Evolutionary conservation across 1,140 invertebrate species (phyloP).

Genomic region (Pseudomyrmex concolor): DNA sequence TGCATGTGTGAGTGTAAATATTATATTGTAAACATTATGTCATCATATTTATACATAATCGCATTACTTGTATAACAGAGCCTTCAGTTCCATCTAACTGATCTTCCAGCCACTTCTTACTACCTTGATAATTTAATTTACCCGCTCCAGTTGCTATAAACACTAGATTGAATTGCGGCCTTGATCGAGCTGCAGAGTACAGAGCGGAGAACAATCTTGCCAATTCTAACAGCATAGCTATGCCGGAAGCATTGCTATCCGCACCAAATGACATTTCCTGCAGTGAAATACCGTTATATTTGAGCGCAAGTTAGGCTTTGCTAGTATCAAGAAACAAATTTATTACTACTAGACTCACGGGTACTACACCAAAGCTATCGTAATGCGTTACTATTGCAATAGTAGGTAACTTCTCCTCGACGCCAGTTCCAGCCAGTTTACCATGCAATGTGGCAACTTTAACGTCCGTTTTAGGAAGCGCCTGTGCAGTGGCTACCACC

Average conservation of each 20-base stretch:
- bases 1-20: background rate
- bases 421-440: constrained; percentile 92
- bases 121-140: constrained; percentile 97
- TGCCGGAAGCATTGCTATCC: constrained; percentile 97
- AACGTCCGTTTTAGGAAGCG: constrained; percentile 90
- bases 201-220: constrained; percentile 95
- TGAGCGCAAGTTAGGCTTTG: background rate
- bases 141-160: constrained; percentile 97
- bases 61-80: constrained; percentile 89
- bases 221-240: constrained; percentile 94
- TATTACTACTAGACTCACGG: constrained; percentile 87
- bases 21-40: constrained; percentile 34
- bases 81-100: constrained; percentile 92
- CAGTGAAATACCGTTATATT: constrained; percentile 56
- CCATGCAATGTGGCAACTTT: constrained; percentile 94
- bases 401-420: constrained; percentile 92
- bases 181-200: constrained; percentile 92
- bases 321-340: constrained; percentile 9
- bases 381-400: constrained; percentile 97
- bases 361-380: constrained; percentile 94
- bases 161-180: constrained; percentile 94
- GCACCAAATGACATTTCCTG: constrained; percentile 93
- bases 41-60: background rate
- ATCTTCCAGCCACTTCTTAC: constrained; percentile 98
- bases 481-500: constrained; percentile 89